Conservation (phyloP, 2,797 vertebrate species). For the Rhincodon typus region DNA sequence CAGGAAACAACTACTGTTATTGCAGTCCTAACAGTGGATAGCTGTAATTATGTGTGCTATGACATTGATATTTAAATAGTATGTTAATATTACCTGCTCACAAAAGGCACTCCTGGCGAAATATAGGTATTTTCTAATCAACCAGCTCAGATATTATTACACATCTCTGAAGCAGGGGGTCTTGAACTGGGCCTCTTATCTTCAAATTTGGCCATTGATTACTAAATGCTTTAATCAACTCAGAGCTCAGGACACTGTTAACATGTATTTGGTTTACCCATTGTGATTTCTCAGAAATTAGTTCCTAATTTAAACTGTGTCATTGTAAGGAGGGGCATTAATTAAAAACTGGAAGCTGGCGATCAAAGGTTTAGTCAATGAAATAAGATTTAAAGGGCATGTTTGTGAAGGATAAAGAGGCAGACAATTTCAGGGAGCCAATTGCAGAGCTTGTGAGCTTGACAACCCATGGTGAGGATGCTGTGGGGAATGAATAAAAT, state of each 20-base stretch:
- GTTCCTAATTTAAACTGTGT: not conserved
- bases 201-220: not conserved
- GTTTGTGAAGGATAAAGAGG: not conserved
- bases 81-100: not conserved
- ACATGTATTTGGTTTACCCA: not conserved
- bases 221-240: not conserved
- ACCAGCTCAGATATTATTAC: too few species aligned
- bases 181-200: too few species aligned
- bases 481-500: not conserved
- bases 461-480: too few species aligned
- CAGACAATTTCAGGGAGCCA: not conserved
- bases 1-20: not conserved
- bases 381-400: not conserved
- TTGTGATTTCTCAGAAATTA: not conserved
- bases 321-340: not conserved
- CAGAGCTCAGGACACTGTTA: not conserved
- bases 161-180: too few species aligned
- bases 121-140: not conserved
- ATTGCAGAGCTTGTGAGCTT: not conserved
- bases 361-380: not conserved
- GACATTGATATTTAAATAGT: not conserved
- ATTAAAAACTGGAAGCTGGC: not conserved
- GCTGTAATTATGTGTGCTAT: not conserved
- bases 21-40: not conserved
- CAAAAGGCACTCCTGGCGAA: not conserved